phyloP scores from a whole-genome alignment of 2,797 vertebrate species.

The Propithecus perrieri region DNA sequence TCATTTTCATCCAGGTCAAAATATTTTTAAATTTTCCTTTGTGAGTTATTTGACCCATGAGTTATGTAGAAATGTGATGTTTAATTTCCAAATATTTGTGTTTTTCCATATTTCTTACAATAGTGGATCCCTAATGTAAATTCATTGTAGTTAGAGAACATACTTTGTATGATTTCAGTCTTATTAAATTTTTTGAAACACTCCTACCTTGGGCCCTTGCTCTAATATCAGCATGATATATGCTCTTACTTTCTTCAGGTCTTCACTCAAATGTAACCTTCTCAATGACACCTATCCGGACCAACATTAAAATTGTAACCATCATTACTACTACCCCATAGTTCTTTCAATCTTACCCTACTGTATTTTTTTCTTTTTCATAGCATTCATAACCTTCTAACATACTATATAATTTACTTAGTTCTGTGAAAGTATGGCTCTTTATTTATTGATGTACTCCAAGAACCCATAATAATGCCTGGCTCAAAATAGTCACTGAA shows the following conservation, averaged over 20 bases:
- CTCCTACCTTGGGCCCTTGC: background rate
- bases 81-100: background rate
- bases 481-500: conserved; percentile 16
- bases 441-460: conserved; percentile 13
- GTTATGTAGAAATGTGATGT: background rate
- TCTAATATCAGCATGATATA: background rate
- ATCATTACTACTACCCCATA: background rate
- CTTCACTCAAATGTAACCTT: conserved; percentile 3
- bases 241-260: background rate
- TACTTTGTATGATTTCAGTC: conserved; percentile 37
- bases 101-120: background rate
- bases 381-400: background rate
- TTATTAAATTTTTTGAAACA: background rate
- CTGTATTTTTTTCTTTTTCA: conserved; percentile 18
- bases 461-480: conserved; percentile 2
- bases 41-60: background rate
- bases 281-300: background rate
- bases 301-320: background rate
- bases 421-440: background rate
- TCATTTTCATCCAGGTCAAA: background rate
- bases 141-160: background rate
- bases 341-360: background rate
- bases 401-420: conserved; percentile 1
- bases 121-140: background rate
- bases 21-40: background rate